Conservation (phyloP, 1,140 invertebrate species). For the Lasioglossum albipes region DNA sequence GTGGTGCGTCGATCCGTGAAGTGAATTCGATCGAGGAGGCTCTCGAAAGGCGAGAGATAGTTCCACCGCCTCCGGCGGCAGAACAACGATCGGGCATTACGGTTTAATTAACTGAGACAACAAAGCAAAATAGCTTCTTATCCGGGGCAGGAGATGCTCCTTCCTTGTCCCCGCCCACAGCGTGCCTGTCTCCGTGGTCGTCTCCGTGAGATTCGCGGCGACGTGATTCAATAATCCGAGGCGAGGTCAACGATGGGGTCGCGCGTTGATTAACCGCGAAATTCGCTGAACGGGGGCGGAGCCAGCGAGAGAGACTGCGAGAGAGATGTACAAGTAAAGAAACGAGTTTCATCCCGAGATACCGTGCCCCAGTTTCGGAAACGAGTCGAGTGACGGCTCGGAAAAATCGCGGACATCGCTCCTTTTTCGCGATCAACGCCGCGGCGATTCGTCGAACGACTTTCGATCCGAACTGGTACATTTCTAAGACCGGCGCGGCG, state of each 20-base stretch:
- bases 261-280: slow-evolving; percentile 55
- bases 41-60: neutral
- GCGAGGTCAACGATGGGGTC: slow-evolving; percentile 53
- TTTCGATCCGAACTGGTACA: no score
- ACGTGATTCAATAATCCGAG: slow-evolving; percentile 49
- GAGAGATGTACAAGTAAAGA: neutral
- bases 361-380: slow-evolving; percentile 7
- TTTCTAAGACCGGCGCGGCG: no score
- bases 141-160: neutral
- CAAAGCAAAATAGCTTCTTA: slow-evolving; percentile 11
- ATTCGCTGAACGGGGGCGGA: slow-evolving; percentile 19
- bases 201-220: no score
- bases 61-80: slow-evolving; percentile 1
- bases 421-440: neutral
- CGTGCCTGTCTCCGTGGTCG: no score
- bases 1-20: no score
- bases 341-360: neutral
- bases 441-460: no score
- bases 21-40: neutral
- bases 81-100: slow-evolving; percentile 12
- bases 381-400: neutral
- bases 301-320: no score
- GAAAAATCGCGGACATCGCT: neutral
- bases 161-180: no score
- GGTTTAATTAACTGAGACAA: slow-evolving; percentile 35